phyloP scores from a whole-genome alignment of 2,113 vertebrate genomes.

The Dasyornis broadbenti region DNA sequence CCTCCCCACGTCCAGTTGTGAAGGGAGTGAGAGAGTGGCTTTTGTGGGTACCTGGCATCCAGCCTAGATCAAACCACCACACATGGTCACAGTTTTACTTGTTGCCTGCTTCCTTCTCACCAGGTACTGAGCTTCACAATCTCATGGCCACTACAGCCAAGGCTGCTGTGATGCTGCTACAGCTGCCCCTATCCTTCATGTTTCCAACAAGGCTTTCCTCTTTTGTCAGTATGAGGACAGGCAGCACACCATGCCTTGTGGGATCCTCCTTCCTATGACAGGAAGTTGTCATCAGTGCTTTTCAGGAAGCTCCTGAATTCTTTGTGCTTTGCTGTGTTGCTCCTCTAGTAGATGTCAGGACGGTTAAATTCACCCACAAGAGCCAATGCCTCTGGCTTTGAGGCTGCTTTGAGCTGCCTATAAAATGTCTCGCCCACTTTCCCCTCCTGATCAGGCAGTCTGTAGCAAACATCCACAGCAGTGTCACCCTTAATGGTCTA shows the following conservation, averaged over 20 bases:
- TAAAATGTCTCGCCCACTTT: background rate
- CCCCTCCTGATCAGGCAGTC: background rate
- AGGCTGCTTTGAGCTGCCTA: background rate
- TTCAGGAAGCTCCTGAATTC: background rate
- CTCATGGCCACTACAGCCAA: background rate
- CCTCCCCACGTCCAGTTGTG: background rate
- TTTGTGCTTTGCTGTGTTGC: background rate
- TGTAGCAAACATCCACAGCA: background rate
- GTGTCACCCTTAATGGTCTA: background rate
- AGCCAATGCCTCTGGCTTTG: background rate
- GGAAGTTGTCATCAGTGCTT: background rate
- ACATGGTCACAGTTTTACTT: background rate
- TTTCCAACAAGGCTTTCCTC: background rate
- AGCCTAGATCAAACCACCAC: background rate
- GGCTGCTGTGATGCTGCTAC: rapidly evolving
- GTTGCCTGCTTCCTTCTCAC: background rate
- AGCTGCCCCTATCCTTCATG: background rate
- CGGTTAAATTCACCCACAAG: background rate
- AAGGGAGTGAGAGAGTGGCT: background rate
- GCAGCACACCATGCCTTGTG: background rate
- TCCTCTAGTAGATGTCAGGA: background rate
- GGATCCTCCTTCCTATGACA: background rate
- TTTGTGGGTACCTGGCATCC: background rate
- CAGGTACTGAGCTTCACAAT: no score
- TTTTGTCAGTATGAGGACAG: background rate